These are phyloP conservation scores for Troides helena DNA, from an alignment of 2,888 invertebrate species.

Conservation along the genomic window DNA sequence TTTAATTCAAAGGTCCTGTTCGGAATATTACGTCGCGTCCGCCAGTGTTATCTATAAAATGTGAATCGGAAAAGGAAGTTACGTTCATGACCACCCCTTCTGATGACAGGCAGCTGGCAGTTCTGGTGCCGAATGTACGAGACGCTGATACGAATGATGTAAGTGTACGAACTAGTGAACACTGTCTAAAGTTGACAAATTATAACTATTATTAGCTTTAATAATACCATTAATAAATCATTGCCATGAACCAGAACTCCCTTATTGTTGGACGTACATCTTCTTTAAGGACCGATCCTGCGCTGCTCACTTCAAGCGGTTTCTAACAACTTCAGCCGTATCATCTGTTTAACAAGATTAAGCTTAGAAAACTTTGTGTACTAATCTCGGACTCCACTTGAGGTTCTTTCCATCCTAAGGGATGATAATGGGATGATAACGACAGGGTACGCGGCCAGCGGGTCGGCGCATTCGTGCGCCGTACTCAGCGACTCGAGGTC, in stretches of 20 bases:
- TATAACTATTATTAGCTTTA: neutral
- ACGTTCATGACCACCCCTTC: constrained; percentile 33
- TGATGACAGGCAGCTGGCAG: constrained; percentile 32
- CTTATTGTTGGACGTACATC: neutral
- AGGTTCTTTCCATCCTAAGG: neutral
- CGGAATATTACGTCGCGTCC: constrained; percentile 5
- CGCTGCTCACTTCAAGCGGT: neutral
- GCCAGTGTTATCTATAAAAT: constrained; percentile 33
- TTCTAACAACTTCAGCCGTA: neutral
- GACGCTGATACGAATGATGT: constrained; percentile 28
- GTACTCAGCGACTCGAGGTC: too few relatives aligned
- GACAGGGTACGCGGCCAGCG: too few relatives aligned
- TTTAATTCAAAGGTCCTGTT: constrained; percentile 8
- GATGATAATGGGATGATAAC: too few relatives aligned
- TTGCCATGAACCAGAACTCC: too few relatives aligned
- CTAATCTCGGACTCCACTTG: too few relatives aligned
- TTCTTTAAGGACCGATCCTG: neutral
- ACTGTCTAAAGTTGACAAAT: too few relatives aligned
- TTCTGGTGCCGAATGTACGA: constrained; percentile 35
- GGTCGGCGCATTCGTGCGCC: too few relatives aligned
- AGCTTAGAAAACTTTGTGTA: neutral
- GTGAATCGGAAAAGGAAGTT: constrained; percentile 33
- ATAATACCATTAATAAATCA: neutral
- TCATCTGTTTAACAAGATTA: neutral
- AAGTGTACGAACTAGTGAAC: constrained; percentile 19